Base-by-base conservation (phyloP, 2,888 invertebrate genomes). In the Lobophora halterata region DNA sequence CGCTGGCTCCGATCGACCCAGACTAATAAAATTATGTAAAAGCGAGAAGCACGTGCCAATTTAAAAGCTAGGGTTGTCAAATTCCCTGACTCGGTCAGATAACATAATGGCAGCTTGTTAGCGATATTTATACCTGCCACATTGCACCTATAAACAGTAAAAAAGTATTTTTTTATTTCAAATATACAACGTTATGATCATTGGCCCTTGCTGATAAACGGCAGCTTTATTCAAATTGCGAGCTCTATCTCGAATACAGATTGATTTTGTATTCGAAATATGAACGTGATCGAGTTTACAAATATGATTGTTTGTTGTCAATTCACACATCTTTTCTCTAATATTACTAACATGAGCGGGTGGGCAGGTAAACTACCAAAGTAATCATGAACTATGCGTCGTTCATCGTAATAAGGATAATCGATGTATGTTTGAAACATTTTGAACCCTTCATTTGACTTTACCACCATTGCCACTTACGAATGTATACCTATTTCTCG, bases 11-110 rank as follows among this genome's bases (percentile, higher is more conserved):
- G 9, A 0, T 17, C 37, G 33, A 38, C 37, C 36, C 37, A 52
- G 54, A 49, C 54, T 55, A 57, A 65, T 57, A 53, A 34, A 53
- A 59, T 64, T 62, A 65, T 65, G 58, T 50, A 60, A 60, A 65
- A 61, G 32, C 34, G 52, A 45, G 45, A 43, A 50, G 47, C 52
- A 52, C 49, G 46, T 46, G 53, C 37, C 39, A 40, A 28, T 38
- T 39, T 24, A 16, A 36, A 33, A 46, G 28, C 33, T 27, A 34
- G 31, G 29, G 35, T 10, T 32, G 31, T 36, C 35, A 27, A 11
- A 26, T 18, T 24, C 18, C 5, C 3, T 8, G 3, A 5, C 8
- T 13, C 16, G 2, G 21, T 16, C 27, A 16, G 12, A 25, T 33
- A n/a, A n/a, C n/a, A n/a, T n/a, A 21, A 28, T 23, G 12, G 14